Evolutionary conservation across 2,888 invertebrate genomes (phyloP).

Genomic region (Drosophila borborema): DNA sequence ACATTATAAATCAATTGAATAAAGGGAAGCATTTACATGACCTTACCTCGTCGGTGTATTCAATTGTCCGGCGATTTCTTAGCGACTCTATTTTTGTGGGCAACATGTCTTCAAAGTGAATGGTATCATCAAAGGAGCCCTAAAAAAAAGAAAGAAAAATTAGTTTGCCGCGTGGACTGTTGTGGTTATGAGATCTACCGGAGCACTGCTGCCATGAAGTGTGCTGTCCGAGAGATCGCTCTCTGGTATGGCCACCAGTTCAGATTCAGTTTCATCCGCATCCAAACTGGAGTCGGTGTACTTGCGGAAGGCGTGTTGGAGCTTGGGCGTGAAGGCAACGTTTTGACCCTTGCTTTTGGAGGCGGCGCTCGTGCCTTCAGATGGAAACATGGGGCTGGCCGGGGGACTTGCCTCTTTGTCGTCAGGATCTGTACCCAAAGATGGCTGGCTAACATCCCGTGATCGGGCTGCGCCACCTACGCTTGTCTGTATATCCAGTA

Average conservation of each 20-base stretch:
- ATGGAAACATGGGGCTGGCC: constrained; percentile 88
- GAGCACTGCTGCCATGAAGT: constrained; percentile 91
- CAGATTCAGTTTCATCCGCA: constrained; percentile 94
- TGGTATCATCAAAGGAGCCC: constrained; percentile 90
- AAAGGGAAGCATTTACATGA: background rate
- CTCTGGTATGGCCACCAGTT: constrained; percentile 95
- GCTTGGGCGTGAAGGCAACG: constrained; percentile 89
- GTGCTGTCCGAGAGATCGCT: constrained; percentile 95
- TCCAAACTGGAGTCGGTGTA: constrained; percentile 88
- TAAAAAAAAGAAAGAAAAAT: constrained; percentile 60
- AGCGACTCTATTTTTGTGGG: constrained; percentile 84
- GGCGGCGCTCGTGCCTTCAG: constrained; percentile 86
- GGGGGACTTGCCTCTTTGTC: constrained; percentile 87
- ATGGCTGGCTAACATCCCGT: constrained; percentile 90
- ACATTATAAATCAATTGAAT: background rate
- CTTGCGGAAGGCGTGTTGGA: constrained; percentile 85
- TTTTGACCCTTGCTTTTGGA: constrained; percentile 85
- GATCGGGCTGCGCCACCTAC: constrained; percentile 85
- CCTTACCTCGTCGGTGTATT: constrained; percentile 80
- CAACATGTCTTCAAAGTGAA: constrained; percentile 87
- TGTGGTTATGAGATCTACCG: constrained; percentile 84
- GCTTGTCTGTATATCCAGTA: constrained; percentile 88
- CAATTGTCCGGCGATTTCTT: constrained; percentile 75
- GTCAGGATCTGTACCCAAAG: constrained; percentile 89
- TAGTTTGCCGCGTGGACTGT: too few species aligned